Evolutionary conservation across 1,140 invertebrate species (phyloP).

Genomic region (Olivierus martensii): DNA sequence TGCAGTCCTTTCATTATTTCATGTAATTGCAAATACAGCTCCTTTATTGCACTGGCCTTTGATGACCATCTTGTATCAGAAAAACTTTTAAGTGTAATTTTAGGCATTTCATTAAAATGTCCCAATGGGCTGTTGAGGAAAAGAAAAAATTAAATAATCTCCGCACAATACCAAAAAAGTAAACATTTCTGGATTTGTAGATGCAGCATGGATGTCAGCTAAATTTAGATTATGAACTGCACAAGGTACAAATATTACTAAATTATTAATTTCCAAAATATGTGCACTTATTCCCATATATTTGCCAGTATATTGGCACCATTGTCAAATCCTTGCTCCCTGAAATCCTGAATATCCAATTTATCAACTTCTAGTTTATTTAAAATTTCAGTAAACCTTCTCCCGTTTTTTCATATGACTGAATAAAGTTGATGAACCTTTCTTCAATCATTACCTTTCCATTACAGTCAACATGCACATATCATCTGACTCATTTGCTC

Average conservation of each 20-base stretch:
- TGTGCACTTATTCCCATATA: not conserved
- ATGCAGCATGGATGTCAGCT: not conserved
- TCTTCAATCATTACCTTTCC: too few relatives aligned
- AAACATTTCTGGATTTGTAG: not conserved
- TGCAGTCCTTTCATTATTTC: too few relatives aligned
- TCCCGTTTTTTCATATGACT: conserved; percentile 3
- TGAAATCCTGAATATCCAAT: too few relatives aligned
- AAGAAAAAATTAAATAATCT: not conserved
- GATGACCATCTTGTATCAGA: too few relatives aligned
- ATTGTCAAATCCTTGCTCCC: conserved; percentile 9
- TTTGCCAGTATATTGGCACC: not conserved
- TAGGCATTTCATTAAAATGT: too few relatives aligned
- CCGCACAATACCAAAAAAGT: not conserved
- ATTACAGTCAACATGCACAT: conserved; percentile 6
- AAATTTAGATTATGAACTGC: conserved; percentile 3
- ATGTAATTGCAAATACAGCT: not conserved
- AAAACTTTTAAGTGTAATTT: too few relatives aligned
- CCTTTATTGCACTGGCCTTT: too few relatives aligned
- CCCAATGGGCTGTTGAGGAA: not conserved
- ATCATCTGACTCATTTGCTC: conserved; percentile 15
- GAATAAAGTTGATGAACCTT: conserved; percentile 7
- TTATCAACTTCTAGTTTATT: too few relatives aligned
- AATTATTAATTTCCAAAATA: conserved; percentile 5
- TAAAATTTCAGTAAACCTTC: not conserved
- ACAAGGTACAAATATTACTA: conserved; percentile 1